Evolutionary conservation across 2,797 vertebrate genomes (phyloP).

Genomic region (Gallirallus australis): DNA sequence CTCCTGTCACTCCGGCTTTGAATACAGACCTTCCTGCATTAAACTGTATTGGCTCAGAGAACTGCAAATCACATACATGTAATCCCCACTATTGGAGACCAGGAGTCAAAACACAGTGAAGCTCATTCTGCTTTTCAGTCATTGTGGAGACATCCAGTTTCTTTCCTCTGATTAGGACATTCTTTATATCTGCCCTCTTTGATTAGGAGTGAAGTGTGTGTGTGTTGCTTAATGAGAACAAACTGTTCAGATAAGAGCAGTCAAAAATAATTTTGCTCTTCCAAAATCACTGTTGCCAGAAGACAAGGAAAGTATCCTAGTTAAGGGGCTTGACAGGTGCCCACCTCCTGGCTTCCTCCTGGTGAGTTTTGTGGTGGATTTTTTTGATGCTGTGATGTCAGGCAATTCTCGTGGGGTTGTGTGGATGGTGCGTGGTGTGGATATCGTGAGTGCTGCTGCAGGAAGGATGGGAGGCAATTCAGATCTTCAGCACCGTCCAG

Average conservation of each 20-base stretch:
- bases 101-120: neutral
- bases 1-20: neutral
- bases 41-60: neutral
- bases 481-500: neutral
- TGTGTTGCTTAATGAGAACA: neutral
- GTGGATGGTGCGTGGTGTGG: neutral
- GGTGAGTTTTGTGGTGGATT: neutral
- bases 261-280: neutral
- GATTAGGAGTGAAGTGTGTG: neutral
- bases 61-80: neutral
- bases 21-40: neutral
- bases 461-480: neutral
- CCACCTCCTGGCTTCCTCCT: neutral
- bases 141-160: neutral
- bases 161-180: neutral
- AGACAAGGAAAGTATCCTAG: neutral
- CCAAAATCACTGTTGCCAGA: neutral
- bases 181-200: neutral
- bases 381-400: neutral
- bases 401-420: neutral
- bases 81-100: neutral
- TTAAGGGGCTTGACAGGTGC: neutral
- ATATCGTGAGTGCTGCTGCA: neutral
- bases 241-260: slow-evolving; percentile 3
- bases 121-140: neutral